Percentiles rank a stretch among this genome's conserved stretches.
These are phyloP conservation scores for Calameuta filiformis DNA, from an alignment of 2,888 invertebrate genomes.

Conservation along the genomic window DNA sequence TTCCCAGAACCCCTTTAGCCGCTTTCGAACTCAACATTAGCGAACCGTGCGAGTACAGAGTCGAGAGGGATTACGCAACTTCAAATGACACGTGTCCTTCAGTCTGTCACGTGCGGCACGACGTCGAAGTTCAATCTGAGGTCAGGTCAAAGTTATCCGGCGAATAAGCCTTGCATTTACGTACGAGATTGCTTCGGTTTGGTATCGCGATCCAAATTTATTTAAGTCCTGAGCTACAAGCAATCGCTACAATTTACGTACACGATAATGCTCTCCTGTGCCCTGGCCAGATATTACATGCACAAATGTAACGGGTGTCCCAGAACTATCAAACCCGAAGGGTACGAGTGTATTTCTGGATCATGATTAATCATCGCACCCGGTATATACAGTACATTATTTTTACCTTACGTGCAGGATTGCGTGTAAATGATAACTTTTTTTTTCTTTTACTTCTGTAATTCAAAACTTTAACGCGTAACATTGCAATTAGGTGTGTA, in stretches of 20 bases:
- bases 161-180: background rate
- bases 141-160: background rate
- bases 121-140: background rate
- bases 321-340: background rate
- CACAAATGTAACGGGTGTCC: background rate
- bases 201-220: background rate
- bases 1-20: too few species aligned
- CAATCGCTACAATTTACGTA: background rate
- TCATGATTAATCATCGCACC: too few species aligned
- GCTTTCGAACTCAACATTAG: too few species aligned
- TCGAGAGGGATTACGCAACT: background rate
- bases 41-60: background rate
- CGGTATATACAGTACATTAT: too few species aligned
- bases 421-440: too few species aligned
- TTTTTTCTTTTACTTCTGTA: too few species aligned
- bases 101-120: background rate
- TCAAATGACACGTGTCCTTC: background rate
- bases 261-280: background rate
- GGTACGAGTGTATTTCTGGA: too few species aligned
- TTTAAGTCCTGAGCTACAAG: background rate
- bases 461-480: too few species aligned
- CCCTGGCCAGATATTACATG: background rate
- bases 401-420: too few species aligned
- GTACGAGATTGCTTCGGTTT: background rate
- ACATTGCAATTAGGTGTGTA: too few species aligned